These are phyloP conservation scores for Microctenopoma stevenorrisi DNA, from an alignment of 2,797 vertebrate genomes.

Conservation along the genomic window DNA sequence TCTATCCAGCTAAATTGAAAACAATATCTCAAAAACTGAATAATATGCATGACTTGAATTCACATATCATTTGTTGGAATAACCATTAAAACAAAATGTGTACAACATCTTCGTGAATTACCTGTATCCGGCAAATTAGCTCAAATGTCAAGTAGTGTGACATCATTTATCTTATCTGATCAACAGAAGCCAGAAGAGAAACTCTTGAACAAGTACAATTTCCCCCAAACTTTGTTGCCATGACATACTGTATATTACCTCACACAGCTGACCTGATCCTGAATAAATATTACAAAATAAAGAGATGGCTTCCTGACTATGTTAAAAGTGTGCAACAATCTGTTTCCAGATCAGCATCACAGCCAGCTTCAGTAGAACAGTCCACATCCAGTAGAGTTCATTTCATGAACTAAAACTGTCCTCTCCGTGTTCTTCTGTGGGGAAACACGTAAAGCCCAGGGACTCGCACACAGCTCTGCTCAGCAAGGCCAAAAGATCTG, in stretches of 20 bases:
- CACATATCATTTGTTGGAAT: neutral
- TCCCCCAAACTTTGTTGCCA: no score
- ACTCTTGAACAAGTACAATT: no score
- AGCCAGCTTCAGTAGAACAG: neutral
- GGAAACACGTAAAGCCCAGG: slow-evolving; percentile 33
- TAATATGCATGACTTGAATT: neutral
- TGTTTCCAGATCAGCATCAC: neutral
- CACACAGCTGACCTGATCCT: neutral
- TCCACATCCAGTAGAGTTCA: neutral
- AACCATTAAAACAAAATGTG: neutral
- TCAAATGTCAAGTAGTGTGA: no score
- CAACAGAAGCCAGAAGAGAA: no score
- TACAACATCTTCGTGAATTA: neutral
- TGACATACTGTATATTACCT: neutral
- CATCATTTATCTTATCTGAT: no score
- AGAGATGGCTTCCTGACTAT: no score
- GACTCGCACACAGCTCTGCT: slow-evolving; percentile 62
- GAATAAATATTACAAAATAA: neutral
- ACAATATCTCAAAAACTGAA: neutral
- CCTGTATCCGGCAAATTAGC: no score
- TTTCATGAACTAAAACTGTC: neutral
- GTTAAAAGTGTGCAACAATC: no score
- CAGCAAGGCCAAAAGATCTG: slow-evolving; percentile 63
- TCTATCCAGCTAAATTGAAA: neutral
- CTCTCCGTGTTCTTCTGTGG: neutral